phyloP scores from a whole-genome alignment of 2,797 vertebrate genomes.

The Telmatherina bonti region DNA sequence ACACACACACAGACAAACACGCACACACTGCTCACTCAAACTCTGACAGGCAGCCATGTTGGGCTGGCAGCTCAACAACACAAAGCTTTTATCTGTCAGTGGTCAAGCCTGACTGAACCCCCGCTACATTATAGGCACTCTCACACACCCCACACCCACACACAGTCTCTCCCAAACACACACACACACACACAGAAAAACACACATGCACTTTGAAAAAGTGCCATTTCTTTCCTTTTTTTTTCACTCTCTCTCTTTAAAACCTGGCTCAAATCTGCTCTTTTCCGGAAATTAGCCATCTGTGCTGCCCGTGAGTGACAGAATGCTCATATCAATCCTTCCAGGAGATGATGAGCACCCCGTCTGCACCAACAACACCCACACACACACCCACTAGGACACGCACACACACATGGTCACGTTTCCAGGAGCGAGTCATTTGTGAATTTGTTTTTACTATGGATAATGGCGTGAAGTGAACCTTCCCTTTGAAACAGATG shows the following conservation, averaged over 20 bases:
- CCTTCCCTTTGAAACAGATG: slow-evolving; percentile 69
- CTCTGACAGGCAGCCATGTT: slow-evolving; percentile 84
- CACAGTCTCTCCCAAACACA: slow-evolving; percentile 25
- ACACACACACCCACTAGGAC: slow-evolving; percentile 59
- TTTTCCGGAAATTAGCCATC: slow-evolving; percentile 87
- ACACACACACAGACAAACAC: slow-evolving; percentile 41
- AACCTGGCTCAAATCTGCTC: slow-evolving; percentile 85
- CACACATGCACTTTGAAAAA: slow-evolving; percentile 75
- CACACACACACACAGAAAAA: slow-evolving; percentile 43
- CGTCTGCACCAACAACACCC: slow-evolving; percentile 77
- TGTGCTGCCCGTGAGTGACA: slow-evolving; percentile 85
- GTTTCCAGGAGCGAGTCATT: slow-evolving; percentile 73
- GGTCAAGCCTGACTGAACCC: slow-evolving; percentile 84
- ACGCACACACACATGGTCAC: slow-evolving; percentile 46
- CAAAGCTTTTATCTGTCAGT: slow-evolving; percentile 86
- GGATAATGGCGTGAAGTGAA: slow-evolving; percentile 74
- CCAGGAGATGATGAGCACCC: slow-evolving; percentile 84
- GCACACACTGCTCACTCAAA: slow-evolving; percentile 78
- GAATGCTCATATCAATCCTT: slow-evolving; percentile 86
- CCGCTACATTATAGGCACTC: slow-evolving; percentile 79
- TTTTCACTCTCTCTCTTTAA: slow-evolving; percentile 68
- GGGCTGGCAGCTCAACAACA: slow-evolving; percentile 84
- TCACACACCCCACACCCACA: slow-evolving; percentile 51
- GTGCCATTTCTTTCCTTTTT: slow-evolving; percentile 80
- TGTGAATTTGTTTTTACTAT: slow-evolving; percentile 71